Percentiles rank a stretch among this genome's conserved stretches.
These are phyloP conservation scores for Grapholita molesta DNA, from an alignment of 1,140 invertebrate genomes.

Conservation along the genomic window DNA sequence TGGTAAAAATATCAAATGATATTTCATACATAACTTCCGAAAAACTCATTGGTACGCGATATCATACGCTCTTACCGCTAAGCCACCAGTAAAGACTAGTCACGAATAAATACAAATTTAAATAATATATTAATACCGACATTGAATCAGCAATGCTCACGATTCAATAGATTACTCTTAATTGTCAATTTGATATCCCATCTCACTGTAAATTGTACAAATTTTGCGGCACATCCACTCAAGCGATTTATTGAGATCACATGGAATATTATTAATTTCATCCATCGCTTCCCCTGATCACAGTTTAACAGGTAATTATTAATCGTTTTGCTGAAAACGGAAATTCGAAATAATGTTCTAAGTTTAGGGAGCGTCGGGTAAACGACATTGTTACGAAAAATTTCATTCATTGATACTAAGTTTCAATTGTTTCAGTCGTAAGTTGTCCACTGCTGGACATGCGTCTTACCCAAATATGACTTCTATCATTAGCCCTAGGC, in stretches of 20 bases:
- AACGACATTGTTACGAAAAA: neutral
- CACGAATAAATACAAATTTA: too few relatives aligned
- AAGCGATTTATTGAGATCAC: neutral
- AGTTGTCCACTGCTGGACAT: too few relatives aligned
- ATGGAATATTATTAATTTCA: neutral
- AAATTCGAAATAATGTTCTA: neutral
- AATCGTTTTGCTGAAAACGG: neutral
- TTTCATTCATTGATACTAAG: neutral
- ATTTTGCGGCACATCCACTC: neutral
- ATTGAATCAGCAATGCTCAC: neutral
- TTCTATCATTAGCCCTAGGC: too few relatives aligned
- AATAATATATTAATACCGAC: too few relatives aligned
- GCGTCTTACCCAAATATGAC: too few relatives aligned
- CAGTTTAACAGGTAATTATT: neutral
- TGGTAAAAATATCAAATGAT: too few relatives aligned
- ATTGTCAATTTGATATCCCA: neutral
- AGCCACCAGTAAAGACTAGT: too few relatives aligned
- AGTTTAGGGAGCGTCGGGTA: neutral
- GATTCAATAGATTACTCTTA: neutral
- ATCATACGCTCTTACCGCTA: too few relatives aligned
- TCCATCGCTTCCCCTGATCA: neutral
- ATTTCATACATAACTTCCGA: too few relatives aligned
- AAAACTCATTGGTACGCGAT: too few relatives aligned
- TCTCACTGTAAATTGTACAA: neutral
- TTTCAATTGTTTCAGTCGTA: too few relatives aligned